phyloP scores from a whole-genome alignment of 2,797 vertebrate genomes.

The Urocyon cinereoargenteus region DNA sequence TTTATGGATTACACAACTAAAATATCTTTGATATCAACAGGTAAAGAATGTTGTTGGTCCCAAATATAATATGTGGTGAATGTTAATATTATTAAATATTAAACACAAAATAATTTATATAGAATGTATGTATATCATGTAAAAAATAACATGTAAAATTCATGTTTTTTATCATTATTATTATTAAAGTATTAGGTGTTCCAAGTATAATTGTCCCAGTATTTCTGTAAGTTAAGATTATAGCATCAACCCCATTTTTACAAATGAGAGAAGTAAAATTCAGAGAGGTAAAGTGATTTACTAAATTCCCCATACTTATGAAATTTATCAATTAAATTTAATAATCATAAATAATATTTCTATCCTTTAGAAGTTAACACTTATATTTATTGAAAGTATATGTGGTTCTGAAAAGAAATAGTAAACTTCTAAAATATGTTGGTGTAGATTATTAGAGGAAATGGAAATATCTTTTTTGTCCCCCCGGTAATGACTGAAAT shows the following conservation, averaged over 20 bases:
- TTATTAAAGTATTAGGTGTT: not conserved
- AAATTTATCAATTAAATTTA: not conserved
- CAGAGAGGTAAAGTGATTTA: slow-evolving; percentile 4
- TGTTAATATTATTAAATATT: not conserved
- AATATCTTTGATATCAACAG: not conserved
- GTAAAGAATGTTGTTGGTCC: not conserved
- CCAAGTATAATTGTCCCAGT: not conserved
- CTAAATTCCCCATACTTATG: not conserved
- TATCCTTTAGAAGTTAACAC: not conserved
- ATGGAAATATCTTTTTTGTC: not conserved
- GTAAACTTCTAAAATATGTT: not conserved
- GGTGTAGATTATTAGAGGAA: not conserved
- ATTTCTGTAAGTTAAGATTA: not conserved
- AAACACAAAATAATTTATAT: not conserved
- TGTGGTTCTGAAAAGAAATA: not conserved
- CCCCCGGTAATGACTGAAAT: not conserved
- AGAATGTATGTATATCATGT: too few species aligned
- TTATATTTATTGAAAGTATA: not conserved
- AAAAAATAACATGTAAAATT: too few species aligned
- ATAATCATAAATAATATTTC: slow-evolving; percentile 7
- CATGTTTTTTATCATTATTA: not conserved
- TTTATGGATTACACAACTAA: not conserved
- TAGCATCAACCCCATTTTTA: not conserved
- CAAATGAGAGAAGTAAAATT: slow-evolving; percentile 28
- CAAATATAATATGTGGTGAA: not conserved